Percentiles rank a stretch among this genome's conserved stretches.
phyloP scores from a whole-genome alignment of 2,888 invertebrate genomes.

The Lasioglossum oenotherae region DNA sequence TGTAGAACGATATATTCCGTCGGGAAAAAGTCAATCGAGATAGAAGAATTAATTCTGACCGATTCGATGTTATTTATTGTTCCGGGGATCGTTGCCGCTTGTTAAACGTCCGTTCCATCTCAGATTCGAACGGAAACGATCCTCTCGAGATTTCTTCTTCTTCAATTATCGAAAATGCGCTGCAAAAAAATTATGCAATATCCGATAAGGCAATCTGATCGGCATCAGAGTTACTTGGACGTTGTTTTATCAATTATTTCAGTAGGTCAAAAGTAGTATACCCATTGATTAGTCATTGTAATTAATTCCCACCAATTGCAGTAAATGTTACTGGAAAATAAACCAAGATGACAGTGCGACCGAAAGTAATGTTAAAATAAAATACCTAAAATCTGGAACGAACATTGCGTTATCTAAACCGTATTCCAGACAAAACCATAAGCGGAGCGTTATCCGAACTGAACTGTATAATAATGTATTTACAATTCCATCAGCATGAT shows the following conservation, averaged over 20 bases:
- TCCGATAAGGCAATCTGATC: neutral
- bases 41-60: slow-evolving; percentile 40
- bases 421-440: neutral
- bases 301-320: too few relatives aligned
- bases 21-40: slow-evolving; percentile 14
- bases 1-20: neutral
- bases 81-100: neutral
- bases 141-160: neutral
- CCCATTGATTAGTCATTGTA: too few relatives aligned
- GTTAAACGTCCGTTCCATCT: neutral
- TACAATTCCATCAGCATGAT: neutral
- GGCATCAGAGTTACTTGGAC: too few relatives aligned
- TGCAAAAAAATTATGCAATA: neutral
- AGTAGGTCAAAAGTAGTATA: too few relatives aligned
- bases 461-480: neutral
- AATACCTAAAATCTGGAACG: neutral
- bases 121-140: neutral
- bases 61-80: slow-evolving; percentile 32
- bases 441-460: neutral
- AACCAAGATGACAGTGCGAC: too few relatives aligned
- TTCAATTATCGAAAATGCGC: neutral
- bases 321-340: too few relatives aligned
- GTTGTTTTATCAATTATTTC: too few relatives aligned
- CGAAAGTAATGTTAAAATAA: too few relatives aligned
- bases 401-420: neutral